Percentiles rank a stretch among this genome's conserved stretches.
These are phyloP conservation scores for Lycaon pictus DNA, from an alignment of 2,113 vertebrate genomes.

Conservation along the genomic window DNA sequence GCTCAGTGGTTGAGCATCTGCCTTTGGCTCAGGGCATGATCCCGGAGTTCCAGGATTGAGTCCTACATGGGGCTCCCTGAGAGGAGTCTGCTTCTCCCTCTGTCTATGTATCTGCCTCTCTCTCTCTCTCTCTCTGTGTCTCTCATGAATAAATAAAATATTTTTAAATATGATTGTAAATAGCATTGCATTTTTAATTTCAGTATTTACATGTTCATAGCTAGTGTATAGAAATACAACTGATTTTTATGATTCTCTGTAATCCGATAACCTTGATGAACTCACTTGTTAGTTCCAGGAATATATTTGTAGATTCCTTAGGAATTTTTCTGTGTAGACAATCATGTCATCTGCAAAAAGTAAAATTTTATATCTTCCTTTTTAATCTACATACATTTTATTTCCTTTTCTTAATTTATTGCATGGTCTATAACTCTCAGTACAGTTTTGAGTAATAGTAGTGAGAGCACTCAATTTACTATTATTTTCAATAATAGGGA, in stretches of 20 bases:
- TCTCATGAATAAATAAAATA: no score
- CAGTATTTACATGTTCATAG: not conserved
- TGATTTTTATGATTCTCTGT: conserved; percentile 6
- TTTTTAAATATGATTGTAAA: not conserved
- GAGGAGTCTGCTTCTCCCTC: no score
- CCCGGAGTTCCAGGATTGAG: no score
- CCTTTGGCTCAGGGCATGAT: no score
- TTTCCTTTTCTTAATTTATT: not conserved
- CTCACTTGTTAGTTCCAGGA: not conserved
- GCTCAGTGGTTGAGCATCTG: no score
- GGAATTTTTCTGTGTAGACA: not conserved
- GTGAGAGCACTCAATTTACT: not conserved
- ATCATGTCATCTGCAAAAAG: not conserved
- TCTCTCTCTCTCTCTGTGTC: no score
- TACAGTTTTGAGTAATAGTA: not conserved
- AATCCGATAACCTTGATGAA: not conserved
- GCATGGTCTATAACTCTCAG: not conserved
- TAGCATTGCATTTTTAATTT: not conserved
- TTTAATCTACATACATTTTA: not conserved
- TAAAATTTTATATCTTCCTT: not conserved
- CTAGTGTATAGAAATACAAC: not conserved
- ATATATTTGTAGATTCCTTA: not conserved
- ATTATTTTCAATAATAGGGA: not conserved
- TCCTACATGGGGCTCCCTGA: no score
- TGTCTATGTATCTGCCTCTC: no score